A percentile compares a stretch with the other conserved stretches of the same genome.
phyloP scores from a whole-genome alignment of 2,888 invertebrate species.

The Magallana nippona region DNA sequence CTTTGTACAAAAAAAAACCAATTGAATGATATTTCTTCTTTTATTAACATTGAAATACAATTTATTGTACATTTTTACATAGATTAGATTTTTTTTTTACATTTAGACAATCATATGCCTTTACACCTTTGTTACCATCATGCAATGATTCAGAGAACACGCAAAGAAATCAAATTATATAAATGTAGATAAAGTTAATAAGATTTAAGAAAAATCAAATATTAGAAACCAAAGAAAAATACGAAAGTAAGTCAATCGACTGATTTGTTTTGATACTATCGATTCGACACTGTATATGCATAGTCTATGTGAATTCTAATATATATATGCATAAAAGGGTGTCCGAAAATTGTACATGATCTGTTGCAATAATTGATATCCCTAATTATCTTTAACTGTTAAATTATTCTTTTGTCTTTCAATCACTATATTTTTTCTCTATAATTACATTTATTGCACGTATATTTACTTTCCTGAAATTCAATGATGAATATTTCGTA shows the following conservation, averaged over 20 bases:
- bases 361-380: background rate
- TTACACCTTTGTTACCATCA: background rate
- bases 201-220: no score
- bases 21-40: background rate
- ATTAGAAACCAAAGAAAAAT: no score
- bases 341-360: no score
- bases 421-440: no score
- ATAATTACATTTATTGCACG: no score
- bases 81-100: constrained; percentile 17
- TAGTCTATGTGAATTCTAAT: no score
- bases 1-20: background rate
- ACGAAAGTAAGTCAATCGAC: no score
- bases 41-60: background rate
- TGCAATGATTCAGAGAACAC: background rate
- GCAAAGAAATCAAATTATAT: background rate
- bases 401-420: background rate
- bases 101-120: constrained; percentile 21
- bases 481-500: no score
- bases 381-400: background rate
- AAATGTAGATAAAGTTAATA: background rate
- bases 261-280: no score
- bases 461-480: no score
- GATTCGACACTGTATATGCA: no score
- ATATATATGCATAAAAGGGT: no score
- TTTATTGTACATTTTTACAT: background rate